phyloP scores from a whole-genome alignment of 2,113 vertebrate species.

The Xyliphius kryptos region DNA sequence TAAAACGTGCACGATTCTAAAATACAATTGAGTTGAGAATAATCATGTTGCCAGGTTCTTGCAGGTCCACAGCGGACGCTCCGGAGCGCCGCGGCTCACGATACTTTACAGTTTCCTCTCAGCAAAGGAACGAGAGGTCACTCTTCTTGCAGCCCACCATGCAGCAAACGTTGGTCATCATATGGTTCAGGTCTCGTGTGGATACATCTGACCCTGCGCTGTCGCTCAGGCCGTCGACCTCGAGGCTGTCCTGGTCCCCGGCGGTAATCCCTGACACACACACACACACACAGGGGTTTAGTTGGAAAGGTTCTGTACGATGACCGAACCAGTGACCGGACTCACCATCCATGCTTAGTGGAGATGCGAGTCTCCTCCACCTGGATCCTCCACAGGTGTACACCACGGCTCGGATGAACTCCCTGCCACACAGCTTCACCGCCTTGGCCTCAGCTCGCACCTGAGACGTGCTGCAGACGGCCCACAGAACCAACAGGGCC shows the following conservation, averaged over 20 bases:
- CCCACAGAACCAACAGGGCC: slow-evolving; percentile 55
- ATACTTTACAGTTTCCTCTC: slow-evolving; percentile 42
- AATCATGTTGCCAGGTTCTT: no score
- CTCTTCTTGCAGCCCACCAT: slow-evolving; percentile 67
- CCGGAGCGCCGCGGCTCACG: no score
- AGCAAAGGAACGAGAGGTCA: slow-evolving; percentile 66
- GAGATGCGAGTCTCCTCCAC: slow-evolving; percentile 66
- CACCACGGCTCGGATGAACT: slow-evolving; percentile 75
- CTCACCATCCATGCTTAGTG: slow-evolving; percentile 60
- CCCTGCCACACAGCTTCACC: slow-evolving; percentile 75
- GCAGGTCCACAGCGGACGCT: no score
- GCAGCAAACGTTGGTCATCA: slow-evolving; percentile 62
- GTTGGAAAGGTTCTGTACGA: neutral
- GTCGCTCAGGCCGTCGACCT: slow-evolving; percentile 47
- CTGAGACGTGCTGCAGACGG: slow-evolving; percentile 38
- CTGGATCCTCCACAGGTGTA: slow-evolving; percentile 85
- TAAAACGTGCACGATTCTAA: no score
- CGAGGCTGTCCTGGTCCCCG: slow-evolving; percentile 49
- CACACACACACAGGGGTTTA: neutral
- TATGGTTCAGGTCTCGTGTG: slow-evolving; percentile 57
- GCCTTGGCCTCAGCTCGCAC: slow-evolving; percentile 51
- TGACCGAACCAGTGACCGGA: neutral
- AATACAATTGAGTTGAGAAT: no score
- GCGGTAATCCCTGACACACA: slow-evolving; percentile 42
- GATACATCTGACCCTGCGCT: slow-evolving; percentile 23